phyloP scores from a whole-genome alignment of 2,113 vertebrate species.

The Callipepla squamata region DNA sequence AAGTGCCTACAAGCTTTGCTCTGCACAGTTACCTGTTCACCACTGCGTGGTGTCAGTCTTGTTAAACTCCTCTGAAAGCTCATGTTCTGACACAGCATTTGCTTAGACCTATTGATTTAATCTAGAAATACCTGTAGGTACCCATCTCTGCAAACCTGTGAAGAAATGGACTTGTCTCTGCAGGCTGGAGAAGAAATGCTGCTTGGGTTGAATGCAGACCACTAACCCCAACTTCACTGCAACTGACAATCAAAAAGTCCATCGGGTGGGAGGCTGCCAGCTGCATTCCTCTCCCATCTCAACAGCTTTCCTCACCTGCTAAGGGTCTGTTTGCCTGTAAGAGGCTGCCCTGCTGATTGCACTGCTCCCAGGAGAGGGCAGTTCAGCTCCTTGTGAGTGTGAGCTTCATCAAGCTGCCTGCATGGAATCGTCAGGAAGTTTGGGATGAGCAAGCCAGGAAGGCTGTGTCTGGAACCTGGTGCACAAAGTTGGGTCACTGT shows the following conservation, averaged over 20 bases:
- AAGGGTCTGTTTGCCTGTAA: background rate
- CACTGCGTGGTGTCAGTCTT: background rate
- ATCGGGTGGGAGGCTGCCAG: background rate
- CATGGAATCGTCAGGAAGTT: background rate
- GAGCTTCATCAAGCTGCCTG: background rate
- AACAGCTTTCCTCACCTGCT: background rate
- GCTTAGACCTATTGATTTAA: constrained; percentile 29
- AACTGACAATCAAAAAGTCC: background rate
- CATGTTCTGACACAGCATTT: background rate
- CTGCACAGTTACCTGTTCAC: background rate
- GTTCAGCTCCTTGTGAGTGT: background rate
- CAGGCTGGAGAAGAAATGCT: background rate
- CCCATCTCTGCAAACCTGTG: background rate
- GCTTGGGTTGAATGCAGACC: background rate
- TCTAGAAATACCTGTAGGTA: background rate
- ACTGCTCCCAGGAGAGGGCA: constrained; percentile 56
- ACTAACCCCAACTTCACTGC: background rate
- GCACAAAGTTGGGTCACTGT: background rate
- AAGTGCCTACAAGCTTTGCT: background rate
- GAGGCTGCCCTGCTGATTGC: constrained; percentile 37
- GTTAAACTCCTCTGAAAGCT: background rate
- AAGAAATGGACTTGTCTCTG: background rate
- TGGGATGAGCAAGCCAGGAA: background rate
- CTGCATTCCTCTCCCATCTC: background rate
- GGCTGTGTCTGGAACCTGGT: background rate